Percentiles rank a stretch among this genome's conserved stretches.
Conservation (phyloP, 2,888 invertebrate species). For the Exocentrus adspersus region DNA sequence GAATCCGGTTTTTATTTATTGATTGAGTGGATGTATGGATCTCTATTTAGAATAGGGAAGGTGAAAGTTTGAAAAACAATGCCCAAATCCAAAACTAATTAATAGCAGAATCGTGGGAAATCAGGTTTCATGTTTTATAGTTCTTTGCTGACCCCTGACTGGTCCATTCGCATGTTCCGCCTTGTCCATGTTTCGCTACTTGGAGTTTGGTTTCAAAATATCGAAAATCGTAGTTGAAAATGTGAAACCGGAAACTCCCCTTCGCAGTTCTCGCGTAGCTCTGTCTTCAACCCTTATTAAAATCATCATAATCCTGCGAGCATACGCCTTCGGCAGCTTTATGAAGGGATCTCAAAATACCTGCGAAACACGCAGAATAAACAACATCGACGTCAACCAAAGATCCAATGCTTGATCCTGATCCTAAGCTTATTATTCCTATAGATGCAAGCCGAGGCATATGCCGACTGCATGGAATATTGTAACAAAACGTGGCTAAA, state of each 20-base stretch:
- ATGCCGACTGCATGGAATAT: slow-evolving; percentile 57
- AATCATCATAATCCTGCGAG: not conserved
- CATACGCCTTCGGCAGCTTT: not conserved
- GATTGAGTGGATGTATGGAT: slow-evolving; percentile 7
- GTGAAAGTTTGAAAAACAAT: too few relatives aligned
- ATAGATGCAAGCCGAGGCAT: slow-evolving; percentile 55
- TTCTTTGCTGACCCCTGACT: too few relatives aligned
- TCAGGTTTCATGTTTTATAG: too few relatives aligned
- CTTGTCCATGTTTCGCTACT: too few relatives aligned
- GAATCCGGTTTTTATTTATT: slow-evolving; percentile 4
- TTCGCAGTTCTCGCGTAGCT: too few relatives aligned
- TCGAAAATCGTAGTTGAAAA: too few relatives aligned
- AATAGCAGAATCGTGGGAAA: too few relatives aligned
- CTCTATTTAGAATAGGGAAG: slow-evolving; percentile 1
- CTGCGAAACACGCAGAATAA: slow-evolving; percentile 32
- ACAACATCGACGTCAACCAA: slow-evolving; percentile 50
- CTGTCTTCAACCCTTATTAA: not conserved
- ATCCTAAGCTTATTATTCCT: slow-evolving; percentile 57
- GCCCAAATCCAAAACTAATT: too few relatives aligned
- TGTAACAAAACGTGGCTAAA: slow-evolving; percentile 61
- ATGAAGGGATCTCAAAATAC: slow-evolving; percentile 31
- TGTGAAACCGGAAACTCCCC: too few relatives aligned
- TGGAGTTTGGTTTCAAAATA: too few relatives aligned
- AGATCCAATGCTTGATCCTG: slow-evolving; percentile 30
- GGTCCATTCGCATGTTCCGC: too few relatives aligned